A percentile compares a stretch with the other conserved stretches of the same genome.
Evolutionary conservation across 2,797 vertebrate genomes (phyloP).

Genomic region (Ceyx erithaca): DNA sequence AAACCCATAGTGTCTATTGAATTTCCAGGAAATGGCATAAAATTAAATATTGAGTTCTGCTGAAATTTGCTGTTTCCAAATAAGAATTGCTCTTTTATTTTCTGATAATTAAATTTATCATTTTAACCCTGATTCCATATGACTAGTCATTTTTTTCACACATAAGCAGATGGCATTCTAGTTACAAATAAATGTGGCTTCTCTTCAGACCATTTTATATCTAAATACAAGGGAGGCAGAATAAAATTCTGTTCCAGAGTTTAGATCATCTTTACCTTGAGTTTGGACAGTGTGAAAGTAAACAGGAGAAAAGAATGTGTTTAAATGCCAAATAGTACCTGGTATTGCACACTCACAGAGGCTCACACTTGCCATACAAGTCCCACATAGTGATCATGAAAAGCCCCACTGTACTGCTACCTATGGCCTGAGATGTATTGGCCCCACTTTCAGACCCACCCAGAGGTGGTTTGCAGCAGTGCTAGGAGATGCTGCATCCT

Average conservation of each 20-base stretch:
- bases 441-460: background rate
- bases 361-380: accelerated
- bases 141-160: background rate
- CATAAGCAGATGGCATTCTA: conserved; percentile 26
- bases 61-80: background rate
- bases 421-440: accelerated
- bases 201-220: background rate
- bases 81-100: conserved; percentile 29
- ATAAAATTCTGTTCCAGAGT: background rate
- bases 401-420: background rate
- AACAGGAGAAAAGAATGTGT: background rate
- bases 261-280: background rate
- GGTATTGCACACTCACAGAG: background rate
- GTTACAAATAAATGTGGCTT: background rate
- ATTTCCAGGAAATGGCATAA: background rate
- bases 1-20: background rate
- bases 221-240: background rate
- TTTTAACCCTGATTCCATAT: conserved; percentile 5
- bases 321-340: accelerated
- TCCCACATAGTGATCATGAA: no score
- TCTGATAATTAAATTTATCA: background rate
- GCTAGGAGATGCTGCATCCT: accelerated
- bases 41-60: background rate
- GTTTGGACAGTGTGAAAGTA: background rate
- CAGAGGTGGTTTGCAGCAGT: background rate